phyloP scores from a whole-genome alignment of 1,140 invertebrate species.

The Augochlora pura region DNA sequence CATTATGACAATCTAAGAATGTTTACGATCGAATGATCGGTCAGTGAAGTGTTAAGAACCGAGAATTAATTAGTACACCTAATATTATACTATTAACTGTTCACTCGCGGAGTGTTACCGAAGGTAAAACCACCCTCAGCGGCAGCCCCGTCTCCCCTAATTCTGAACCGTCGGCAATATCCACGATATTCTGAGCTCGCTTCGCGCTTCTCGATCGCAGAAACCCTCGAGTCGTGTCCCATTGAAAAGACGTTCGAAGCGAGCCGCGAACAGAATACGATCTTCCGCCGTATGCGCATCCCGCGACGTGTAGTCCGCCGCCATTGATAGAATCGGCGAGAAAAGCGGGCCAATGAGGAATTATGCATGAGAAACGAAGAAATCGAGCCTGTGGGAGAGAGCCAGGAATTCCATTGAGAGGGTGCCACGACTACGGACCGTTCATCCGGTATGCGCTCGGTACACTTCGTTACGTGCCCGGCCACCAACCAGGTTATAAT shows the following conservation, averaged over 20 bases:
- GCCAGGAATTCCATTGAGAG: constrained; percentile 46
- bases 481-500: constrained; percentile 35
- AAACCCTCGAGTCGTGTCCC: not conserved
- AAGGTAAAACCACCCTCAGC: too few relatives aligned
- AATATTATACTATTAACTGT: too few relatives aligned
- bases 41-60: too few relatives aligned
- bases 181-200: not conserved
- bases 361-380: constrained; percentile 32
- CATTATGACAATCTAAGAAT: too few relatives aligned
- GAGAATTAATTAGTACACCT: too few relatives aligned
- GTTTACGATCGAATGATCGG: too few relatives aligned
- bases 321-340: not conserved
- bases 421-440: not conserved
- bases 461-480: constrained; percentile 41
- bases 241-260: not conserved
- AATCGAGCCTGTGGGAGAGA: constrained; percentile 20
- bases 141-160: not conserved
- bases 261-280: not conserved
- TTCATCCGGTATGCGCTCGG: constrained; percentile 46
- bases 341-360: constrained; percentile 23
- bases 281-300: not conserved
- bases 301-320: not conserved
- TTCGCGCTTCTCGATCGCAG: too few relatives aligned
- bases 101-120: too few relatives aligned
- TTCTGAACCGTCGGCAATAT: not conserved